Percentiles rank a stretch among this genome's conserved stretches.
Conservation (phyloP, 1,140 invertebrate genomes). For the Bombus haemorrhoidalis region DNA sequence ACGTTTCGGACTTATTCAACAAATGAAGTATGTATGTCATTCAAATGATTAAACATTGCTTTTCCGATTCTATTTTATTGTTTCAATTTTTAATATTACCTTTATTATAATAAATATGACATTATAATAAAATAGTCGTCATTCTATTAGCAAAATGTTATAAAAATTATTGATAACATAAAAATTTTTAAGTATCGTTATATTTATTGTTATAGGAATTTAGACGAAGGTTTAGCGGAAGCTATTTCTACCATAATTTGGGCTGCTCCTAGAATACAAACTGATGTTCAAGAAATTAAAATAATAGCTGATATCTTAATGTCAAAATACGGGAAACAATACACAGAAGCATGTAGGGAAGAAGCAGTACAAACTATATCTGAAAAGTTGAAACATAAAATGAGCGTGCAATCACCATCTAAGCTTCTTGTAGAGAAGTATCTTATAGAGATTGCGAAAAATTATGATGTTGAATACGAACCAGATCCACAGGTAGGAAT, state of each 20-base stretch:
- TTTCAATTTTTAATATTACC: conserved; percentile 23
- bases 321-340: conserved; percentile 97
- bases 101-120: background rate
- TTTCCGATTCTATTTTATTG: background rate
- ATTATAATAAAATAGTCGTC: background rate
- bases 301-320: conserved; percentile 95
- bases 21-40: conserved; percentile 92
- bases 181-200: background rate
- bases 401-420: conserved; percentile 97
- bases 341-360: conserved; percentile 92
- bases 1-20: conserved; percentile 97
- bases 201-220: conserved; percentile 84
- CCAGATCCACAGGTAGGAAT: conserved; percentile 90
- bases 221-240: conserved; percentile 97
- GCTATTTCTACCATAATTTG: conserved; percentile 98
- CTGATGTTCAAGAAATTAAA: conserved; percentile 94
- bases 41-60: background rate
- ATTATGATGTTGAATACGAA: conserved; percentile 95
- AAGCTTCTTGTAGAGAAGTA: conserved; percentile 98
- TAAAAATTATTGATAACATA: background rate
- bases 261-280: conserved; percentile 95
- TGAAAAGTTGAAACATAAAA: conserved; percentile 97
- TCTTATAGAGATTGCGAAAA: conserved; percentile 97
- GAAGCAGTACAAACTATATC: conserved; percentile 92
- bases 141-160: background rate